Percentiles rank a stretch among this genome's conserved stretches.
These are phyloP conservation scores for Microhierax caerulescens DNA, from an alignment of 2,797 vertebrate genomes.

Conservation along the genomic window DNA sequence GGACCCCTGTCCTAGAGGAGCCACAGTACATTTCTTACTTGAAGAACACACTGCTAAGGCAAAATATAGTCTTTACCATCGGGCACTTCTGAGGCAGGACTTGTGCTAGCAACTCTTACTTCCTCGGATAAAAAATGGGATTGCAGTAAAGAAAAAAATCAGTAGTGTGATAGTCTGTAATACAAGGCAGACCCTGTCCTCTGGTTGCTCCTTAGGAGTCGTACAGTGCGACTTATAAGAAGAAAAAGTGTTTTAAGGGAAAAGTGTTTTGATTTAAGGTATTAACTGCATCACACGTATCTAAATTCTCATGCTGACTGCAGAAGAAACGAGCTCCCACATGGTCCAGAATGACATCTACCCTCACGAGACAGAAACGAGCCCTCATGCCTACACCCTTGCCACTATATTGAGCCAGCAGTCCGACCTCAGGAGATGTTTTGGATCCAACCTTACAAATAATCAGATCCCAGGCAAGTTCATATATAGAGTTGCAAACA, in stretches of 20 bases:
- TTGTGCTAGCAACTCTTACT: not conserved
- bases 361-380: rapidly evolving
- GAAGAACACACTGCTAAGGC: not conserved
- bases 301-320: rapidly evolving
- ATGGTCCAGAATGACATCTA: rapidly evolving
- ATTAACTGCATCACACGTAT: not conserved
- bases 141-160: not conserved
- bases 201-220: not conserved
- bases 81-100: not conserved
- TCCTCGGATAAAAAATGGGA: not conserved
- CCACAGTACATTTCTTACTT: not conserved
- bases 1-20: not conserved
- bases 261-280: too few relatives aligned
- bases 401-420: not conserved
- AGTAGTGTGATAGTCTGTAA: rapidly evolving
- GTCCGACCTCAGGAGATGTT: not conserved
- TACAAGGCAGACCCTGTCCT: not conserved
- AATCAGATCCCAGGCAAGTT: not conserved
- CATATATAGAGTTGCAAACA: not conserved
- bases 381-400: not conserved
- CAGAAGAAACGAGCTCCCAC: not conserved
- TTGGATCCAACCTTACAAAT: not conserved
- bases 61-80: not conserved
- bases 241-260: too few relatives aligned
- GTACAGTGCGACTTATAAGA: too few relatives aligned